Base-by-base conservation (phyloP, 2,797 vertebrate species). In the Austrolebias charrua region DNA sequence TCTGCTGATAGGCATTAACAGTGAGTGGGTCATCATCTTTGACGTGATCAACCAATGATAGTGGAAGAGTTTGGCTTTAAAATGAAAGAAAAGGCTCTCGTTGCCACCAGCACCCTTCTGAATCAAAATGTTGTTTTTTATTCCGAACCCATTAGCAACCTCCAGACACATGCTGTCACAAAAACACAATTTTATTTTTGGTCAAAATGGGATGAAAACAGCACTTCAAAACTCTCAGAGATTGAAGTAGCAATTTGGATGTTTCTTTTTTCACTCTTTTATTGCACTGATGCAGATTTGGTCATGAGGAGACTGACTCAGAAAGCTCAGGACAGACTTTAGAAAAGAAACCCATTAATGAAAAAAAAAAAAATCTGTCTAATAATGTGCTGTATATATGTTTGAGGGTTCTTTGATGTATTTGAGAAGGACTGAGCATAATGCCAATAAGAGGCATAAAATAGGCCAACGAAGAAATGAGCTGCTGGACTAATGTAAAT, bases 121-220 rank as follows among this genome's bases (percentile, higher is more conserved):
- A 85, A 88, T 89, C 81, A 84, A 90, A 90, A 89, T 86, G 84
- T 88, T 89, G 86, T 86, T 88, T 89, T 93, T 91, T 91, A 93
- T 92, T 90, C 86, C 74, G 87, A 91, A 92, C 82, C 92, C 92
- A 93, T 93, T 94, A 93, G 92, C 89, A 89, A 92, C 90, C 90
- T 86, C 85, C 78, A 79, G 85, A 88, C 89, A 90, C 84, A 87
- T 72, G 81, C 79, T 76, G 86, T 86, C 86, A 92, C 88, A 86
- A 88, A 89, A 88, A 91, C 87, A 89, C 86, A 89, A 86, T 79
- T 87, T 91, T 90, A 90, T 92, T 90, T 89, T 24, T 89, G 82
- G 82, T 84, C 79, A 83, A 86, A 90, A 91, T 90, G 83, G 81
- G 76, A 91, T 88, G 86, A 90, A 92, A 93, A 91, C 89, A 92